These are phyloP conservation scores for Campoletis sonorensis DNA, from an alignment of 1,140 invertebrate genomes.

Conservation along the genomic window DNA sequence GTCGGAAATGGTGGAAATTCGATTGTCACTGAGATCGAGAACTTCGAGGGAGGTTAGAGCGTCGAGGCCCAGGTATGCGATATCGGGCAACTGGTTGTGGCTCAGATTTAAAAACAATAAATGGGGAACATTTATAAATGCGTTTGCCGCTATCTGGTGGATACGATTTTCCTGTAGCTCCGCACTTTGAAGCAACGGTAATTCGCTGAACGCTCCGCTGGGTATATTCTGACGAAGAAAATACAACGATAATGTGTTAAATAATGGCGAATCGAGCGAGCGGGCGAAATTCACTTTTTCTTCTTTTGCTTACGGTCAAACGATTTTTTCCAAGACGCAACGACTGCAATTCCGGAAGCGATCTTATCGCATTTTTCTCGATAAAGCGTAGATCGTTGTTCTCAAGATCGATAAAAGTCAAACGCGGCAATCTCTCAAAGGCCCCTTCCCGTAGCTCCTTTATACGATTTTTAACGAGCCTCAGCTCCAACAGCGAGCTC, in stretches of 20 bases:
- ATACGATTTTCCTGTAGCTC: slow-evolving; percentile 88
- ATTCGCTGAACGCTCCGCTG: slow-evolving; percentile 85
- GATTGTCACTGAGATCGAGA: slow-evolving; percentile 87
- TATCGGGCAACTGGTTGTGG: slow-evolving; percentile 83
- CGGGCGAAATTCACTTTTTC: no score
- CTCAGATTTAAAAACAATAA: slow-evolving; percentile 90
- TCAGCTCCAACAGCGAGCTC: slow-evolving; percentile 81
- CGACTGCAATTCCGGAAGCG: slow-evolving; percentile 85
- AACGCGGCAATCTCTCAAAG: slow-evolving; percentile 83
- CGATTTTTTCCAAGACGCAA: slow-evolving; percentile 87
- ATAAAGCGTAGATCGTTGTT: slow-evolving; percentile 89
- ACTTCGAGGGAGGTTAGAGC: slow-evolving; percentile 87
- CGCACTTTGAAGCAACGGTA: slow-evolving; percentile 84
- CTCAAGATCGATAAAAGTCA: slow-evolving; percentile 86
- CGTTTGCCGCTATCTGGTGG: slow-evolving; percentile 83
- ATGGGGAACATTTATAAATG: slow-evolving; percentile 87
- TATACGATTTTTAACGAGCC: slow-evolving; percentile 86
- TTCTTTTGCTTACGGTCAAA: slow-evolving; percentile 79
- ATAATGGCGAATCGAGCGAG: no score
- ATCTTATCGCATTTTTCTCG: slow-evolving; percentile 85
- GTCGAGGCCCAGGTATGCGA: slow-evolving; percentile 85
- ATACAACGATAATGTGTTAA: no score
- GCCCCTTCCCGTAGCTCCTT: slow-evolving; percentile 83
- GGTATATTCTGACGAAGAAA: slow-evolving; percentile 75
- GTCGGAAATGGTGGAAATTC: slow-evolving; percentile 82